Evolutionary conservation across 2,888 invertebrate genomes (phyloP).

Genomic region (Pterostichus madidus): DNA sequence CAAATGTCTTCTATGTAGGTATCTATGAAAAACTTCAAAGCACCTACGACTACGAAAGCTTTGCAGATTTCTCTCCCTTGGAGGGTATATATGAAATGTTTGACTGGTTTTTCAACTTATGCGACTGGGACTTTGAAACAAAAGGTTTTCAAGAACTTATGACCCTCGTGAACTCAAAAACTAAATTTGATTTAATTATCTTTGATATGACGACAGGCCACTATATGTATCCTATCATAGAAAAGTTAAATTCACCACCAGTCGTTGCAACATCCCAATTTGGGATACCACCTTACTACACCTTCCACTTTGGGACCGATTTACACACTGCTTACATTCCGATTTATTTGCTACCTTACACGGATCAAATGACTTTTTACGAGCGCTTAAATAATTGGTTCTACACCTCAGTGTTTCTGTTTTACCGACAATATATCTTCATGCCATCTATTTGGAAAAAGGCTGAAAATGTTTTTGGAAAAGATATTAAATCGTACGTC

Average conservation of each 20-base stretch:
- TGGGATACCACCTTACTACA: conserved; percentile 13
- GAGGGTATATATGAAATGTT: not conserved
- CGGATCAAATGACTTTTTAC: conserved; percentile 60
- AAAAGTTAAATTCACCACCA: conserved; percentile 46
- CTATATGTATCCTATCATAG: conserved; percentile 54
- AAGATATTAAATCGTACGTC: conserved; percentile 69
- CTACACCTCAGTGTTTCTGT: not conserved
- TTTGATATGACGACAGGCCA: conserved; percentile 50
- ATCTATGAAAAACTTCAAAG: conserved; percentile 5
- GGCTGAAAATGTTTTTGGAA: conserved; percentile 70
- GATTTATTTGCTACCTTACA: conserved; percentile 39
- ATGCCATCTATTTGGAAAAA: conserved; percentile 68
- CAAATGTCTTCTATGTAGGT: not conserved
- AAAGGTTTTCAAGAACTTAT: conserved; percentile 24
- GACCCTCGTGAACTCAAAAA: conserved; percentile 5
- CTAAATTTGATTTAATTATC: conserved; percentile 54
- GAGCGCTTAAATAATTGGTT: conserved; percentile 55
- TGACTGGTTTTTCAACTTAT: not conserved
- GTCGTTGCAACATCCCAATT: conserved; percentile 42
- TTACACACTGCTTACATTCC: conserved; percentile 45
- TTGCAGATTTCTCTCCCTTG: not conserved
- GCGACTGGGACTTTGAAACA: conserved; percentile 28
- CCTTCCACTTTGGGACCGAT: conserved; percentile 27
- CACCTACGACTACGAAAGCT: not conserved
- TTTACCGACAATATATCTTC: conserved; percentile 60